Evolutionary conservation across 2,888 invertebrate species (phyloP).

Genomic region (Pomacea canaliculata): DNA sequence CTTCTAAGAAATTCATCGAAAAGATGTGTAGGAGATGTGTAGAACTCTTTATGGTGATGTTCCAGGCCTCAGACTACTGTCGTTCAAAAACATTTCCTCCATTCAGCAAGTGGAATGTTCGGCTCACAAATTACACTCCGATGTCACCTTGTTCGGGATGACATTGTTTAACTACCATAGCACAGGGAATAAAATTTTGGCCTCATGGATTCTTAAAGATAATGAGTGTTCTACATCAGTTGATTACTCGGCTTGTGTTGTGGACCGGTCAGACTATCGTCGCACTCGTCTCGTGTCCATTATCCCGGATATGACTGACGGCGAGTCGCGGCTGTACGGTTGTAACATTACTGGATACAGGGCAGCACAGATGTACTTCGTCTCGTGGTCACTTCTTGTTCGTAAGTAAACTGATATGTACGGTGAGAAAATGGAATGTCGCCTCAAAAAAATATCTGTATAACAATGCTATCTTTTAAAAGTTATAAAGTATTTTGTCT

Average conservation of each 20-base stretch:
- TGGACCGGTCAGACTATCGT: background rate
- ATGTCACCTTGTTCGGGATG: background rate
- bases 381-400: background rate
- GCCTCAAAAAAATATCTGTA: too few relatives aligned
- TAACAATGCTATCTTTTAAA: too few relatives aligned
- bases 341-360: background rate
- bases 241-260: slow-evolving; percentile 1
- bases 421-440: too few relatives aligned
- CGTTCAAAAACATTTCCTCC: background rate
- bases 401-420: background rate
- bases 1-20: too few relatives aligned
- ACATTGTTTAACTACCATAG: background rate
- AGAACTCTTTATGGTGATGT: background rate
- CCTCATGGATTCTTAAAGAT: background rate
- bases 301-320: background rate
- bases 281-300: background rate
- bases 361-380: background rate
- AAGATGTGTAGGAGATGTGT: too few relatives aligned
- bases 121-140: background rate
- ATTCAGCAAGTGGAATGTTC: slow-evolving; percentile 3
- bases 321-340: background rate
- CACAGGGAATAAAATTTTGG: background rate
- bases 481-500: too few relatives aligned
- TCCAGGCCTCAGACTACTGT: background rate
- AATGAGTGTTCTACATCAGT: background rate